Conservation (phyloP, 2,888 invertebrate genomes). For the Tuberolachnus salignus region DNA sequence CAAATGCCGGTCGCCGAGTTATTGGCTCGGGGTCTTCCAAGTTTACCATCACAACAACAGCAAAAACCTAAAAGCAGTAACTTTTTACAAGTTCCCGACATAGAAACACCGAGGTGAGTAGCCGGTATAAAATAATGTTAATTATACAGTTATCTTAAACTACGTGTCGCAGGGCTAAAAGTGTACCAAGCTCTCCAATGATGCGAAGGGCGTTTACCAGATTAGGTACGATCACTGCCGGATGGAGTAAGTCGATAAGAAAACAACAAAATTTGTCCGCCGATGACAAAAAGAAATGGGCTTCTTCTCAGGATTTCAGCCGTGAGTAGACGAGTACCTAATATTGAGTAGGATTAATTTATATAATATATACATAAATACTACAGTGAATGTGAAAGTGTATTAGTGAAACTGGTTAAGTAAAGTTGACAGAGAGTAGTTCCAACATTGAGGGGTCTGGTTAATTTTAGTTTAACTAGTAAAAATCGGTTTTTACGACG, state of each 20-base stretch:
- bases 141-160: background rate
- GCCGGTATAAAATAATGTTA: background rate
- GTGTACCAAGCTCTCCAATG: slow-evolving; percentile 93
- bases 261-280: slow-evolving; percentile 77
- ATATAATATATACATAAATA: too few species aligned
- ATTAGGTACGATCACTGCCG: slow-evolving; percentile 85
- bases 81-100: slow-evolving; percentile 88
- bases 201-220: slow-evolving; percentile 91
- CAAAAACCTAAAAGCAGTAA: slow-evolving; percentile 89
- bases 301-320: slow-evolving; percentile 84
- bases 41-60: slow-evolving; percentile 84
- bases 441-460: too few species aligned
- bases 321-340: background rate
- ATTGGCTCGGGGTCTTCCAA: slow-evolving; percentile 83
- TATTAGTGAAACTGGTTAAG: too few species aligned
- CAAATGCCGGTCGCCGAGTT: slow-evolving; percentile 91
- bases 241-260: slow-evolving; percentile 86
- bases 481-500: too few species aligned
- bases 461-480: too few species aligned
- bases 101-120: slow-evolving; percentile 75
- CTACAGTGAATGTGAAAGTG: too few species aligned
- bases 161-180: slow-evolving; percentile 75
- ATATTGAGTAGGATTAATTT: too few species aligned
- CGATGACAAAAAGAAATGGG: slow-evolving; percentile 90
- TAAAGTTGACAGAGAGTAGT: too few species aligned